Conservation (phyloP, 2,888 invertebrate genomes). For the Acanthococcus lagerstroemiae region DNA sequence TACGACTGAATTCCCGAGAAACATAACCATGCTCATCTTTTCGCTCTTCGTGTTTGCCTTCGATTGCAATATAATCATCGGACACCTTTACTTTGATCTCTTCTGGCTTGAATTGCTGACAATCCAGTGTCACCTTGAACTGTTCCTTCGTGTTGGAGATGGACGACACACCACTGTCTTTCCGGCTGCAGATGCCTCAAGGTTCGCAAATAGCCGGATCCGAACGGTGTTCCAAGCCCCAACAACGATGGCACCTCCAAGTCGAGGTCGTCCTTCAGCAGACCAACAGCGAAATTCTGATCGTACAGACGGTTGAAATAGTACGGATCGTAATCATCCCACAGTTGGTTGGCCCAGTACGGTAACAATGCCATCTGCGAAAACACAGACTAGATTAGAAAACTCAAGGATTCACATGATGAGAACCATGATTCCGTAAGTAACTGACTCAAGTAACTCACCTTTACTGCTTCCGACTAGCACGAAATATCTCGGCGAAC, state of each 20-base stretch:
- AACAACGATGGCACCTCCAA: constrained; percentile 13
- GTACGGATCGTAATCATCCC: neutral
- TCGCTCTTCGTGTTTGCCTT: constrained; percentile 44
- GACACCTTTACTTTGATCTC: constrained; percentile 43
- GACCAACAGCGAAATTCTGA: constrained; percentile 37
- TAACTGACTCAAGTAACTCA: neutral
- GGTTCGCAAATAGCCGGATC: constrained; percentile 36
- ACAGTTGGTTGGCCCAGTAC: constrained; percentile 32
- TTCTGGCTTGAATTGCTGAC: constrained; percentile 43
- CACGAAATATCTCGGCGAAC: too few relatives aligned
- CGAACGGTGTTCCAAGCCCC: constrained; percentile 31
- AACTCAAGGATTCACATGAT: neutral
- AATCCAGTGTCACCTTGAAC: constrained; percentile 42
- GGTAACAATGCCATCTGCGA: constrained; percentile 38
- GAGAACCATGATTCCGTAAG: neutral
- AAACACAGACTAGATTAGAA: neutral
- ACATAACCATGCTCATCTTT: constrained; percentile 43
- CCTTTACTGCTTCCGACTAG: too few relatives aligned
- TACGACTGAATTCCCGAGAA: constrained; percentile 42
- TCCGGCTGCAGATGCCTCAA: constrained; percentile 34
- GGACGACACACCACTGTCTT: constrained; percentile 36
- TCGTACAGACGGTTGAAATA: constrained; percentile 35
- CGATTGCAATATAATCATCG: constrained; percentile 41
- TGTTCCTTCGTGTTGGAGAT: constrained; percentile 35
- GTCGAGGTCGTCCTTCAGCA: constrained; percentile 32